phyloP scores from a whole-genome alignment of 2,113 vertebrate genomes.

The Mugil cephalus region DNA sequence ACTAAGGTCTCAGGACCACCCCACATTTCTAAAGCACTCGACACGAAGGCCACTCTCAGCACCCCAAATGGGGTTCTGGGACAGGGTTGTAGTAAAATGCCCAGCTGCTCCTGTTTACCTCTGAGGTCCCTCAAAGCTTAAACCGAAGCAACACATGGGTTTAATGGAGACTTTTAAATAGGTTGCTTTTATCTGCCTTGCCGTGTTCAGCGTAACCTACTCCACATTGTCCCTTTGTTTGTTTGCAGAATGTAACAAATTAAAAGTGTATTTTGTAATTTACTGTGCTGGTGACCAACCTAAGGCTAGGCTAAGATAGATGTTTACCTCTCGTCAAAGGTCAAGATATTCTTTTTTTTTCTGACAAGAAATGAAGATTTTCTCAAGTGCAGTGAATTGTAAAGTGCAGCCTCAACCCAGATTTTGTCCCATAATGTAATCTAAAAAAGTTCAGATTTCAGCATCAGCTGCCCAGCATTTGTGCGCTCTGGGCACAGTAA shows the following conservation, averaged over 20 bases:
- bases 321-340: background rate
- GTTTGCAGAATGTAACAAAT: conserved; percentile 4
- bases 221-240: conserved; percentile 14
- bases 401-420: conserved; percentile 18
- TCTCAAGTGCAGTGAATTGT: conserved; percentile 4
- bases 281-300: background rate
- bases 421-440: conserved; percentile 39
- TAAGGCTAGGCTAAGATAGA: conserved; percentile 21
- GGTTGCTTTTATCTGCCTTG: conserved; percentile 22
- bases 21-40: conserved; percentile 41
- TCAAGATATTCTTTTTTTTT: conserved; percentile 1
- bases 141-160: conserved; percentile 43
- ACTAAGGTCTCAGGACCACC: conserved; percentile 59
- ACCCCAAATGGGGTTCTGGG: conserved; percentile 38
- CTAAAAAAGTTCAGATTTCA: conserved; percentile 34
- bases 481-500: conserved; percentile 37
- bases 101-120: conserved; percentile 73
- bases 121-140: conserved; percentile 17
- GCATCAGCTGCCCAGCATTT: conserved; percentile 5
- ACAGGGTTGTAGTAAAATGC: conserved; percentile 62
- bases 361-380: conserved; percentile 7
- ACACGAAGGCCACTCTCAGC: conserved; percentile 38
- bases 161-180: conserved; percentile 42
- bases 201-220: conserved; percentile 3
- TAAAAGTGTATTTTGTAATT: background rate